Evolutionary conservation across 1,140 invertebrate genomes (phyloP).

Genomic region (Procambarus clarkii): DNA sequence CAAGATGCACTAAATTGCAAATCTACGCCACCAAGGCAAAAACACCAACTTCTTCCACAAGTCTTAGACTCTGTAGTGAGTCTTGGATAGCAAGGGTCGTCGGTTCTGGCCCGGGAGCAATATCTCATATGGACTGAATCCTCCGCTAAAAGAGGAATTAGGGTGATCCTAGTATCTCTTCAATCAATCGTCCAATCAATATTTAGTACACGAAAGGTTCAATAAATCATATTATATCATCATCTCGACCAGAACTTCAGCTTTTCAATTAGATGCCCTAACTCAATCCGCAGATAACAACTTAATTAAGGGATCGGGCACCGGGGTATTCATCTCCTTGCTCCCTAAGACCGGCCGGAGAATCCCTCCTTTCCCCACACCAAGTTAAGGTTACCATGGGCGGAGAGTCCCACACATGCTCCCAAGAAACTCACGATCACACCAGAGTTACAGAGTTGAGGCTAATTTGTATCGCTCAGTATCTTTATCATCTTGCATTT

Average conservation of each 20-base stretch:
- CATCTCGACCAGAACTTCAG: conserved; percentile 27
- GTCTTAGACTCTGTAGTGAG: not conserved
- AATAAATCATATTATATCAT: conserved; percentile 18
- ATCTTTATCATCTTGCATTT: not conserved
- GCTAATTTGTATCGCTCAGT: not conserved
- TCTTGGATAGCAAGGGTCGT: not conserved
- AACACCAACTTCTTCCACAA: not conserved
- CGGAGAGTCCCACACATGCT: too few species aligned
- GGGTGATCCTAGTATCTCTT: conserved; percentile 4
- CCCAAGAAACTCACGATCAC: too few species aligned
- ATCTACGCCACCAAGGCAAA: not conserved
- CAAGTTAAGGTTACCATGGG: too few species aligned
- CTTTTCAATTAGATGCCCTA: conserved; percentile 40
- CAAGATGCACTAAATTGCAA: not conserved
- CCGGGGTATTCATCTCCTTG: not conserved
- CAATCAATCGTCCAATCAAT: conserved; percentile 35
- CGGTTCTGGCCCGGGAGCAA: not conserved
- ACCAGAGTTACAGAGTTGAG: not conserved
- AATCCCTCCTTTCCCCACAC: too few species aligned
- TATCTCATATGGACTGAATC: not conserved
- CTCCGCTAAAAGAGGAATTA: not conserved
- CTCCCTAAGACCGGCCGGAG: not conserved
- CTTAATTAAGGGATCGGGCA: conserved; percentile 19
- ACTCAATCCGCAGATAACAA: conserved; percentile 16
- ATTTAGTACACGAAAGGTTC: conserved; percentile 34